Conservation (phyloP, 2,113 vertebrate species). For the Sprattus sprattus region DNA sequence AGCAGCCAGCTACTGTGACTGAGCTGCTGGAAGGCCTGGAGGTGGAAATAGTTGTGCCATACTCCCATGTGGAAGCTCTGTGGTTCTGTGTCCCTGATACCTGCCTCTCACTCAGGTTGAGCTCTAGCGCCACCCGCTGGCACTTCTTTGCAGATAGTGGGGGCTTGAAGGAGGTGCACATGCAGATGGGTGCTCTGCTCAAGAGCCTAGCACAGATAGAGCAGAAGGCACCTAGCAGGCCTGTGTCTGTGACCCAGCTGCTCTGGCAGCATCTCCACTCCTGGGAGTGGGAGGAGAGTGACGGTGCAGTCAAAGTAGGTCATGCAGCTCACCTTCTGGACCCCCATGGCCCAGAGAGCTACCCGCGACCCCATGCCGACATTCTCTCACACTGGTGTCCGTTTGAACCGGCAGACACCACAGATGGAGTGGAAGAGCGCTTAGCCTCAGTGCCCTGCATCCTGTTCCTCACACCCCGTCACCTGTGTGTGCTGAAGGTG, state of each 20-base stretch:
- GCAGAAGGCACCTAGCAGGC: neutral
- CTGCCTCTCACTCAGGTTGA: slow-evolving; percentile 78
- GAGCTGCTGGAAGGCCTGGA: slow-evolving; percentile 75
- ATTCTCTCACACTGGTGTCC: slow-evolving; percentile 43
- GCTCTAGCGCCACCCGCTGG: slow-evolving; percentile 64
- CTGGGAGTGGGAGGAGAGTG: slow-evolving; percentile 82
- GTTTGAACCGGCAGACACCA: neutral
- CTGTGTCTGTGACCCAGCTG: slow-evolving; percentile 60
- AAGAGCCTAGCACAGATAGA: neutral
- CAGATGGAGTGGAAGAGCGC: slow-evolving; percentile 27
- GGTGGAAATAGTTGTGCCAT: slow-evolving; percentile 72
- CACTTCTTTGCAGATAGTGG: slow-evolving; percentile 79
- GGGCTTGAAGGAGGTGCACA: slow-evolving; percentile 77
- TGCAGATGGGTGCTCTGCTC: slow-evolving; percentile 24
- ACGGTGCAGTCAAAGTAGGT: slow-evolving; percentile 76
- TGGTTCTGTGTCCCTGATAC: slow-evolving; percentile 79
- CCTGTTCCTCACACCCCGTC: slow-evolving; percentile 82
- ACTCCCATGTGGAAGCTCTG: slow-evolving; percentile 72
- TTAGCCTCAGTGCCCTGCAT: slow-evolving; percentile 73
- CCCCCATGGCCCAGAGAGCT: neutral
- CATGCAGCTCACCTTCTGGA: slow-evolving; percentile 79
- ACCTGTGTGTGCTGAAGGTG: slow-evolving; percentile 83
- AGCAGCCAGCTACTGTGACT: slow-evolving; percentile 62
- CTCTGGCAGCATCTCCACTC: slow-evolving; percentile 79
- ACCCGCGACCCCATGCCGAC: slow-evolving; percentile 43